Evolutionary conservation across 2,113 vertebrate species (phyloP), one percentile per base, ranked within the genome.

Genomic region (Phocoena sinus): DNA sequence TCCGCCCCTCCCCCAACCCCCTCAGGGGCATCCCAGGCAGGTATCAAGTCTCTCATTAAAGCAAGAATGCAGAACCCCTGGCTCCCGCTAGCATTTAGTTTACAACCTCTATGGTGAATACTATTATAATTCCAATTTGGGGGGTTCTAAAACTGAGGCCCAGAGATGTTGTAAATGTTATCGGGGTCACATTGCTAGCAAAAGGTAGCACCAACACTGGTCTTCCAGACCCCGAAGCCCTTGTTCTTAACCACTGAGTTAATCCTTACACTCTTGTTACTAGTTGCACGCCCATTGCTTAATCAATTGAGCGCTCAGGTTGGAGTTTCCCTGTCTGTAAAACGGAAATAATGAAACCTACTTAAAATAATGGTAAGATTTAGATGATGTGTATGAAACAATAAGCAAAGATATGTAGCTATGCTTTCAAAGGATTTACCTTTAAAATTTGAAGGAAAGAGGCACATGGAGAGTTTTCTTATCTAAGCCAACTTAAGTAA

Each of bases 401-500:
- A 41, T 13, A 65, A 28, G 25, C 56, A 84, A 44, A 38, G 65
- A 89, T 88, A 62, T 38, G 41, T 6, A 41, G 10, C 12, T 20
- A 1, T 38, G 6, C 26, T 88, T 80, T 89, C 56, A 85, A 88
- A 15, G 47, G 18, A 36, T 5, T 93, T 44, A 47, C 56, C 33
- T 36, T 83, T 80, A 41, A 58, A 6, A 38, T 83, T 9, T 33
- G 76, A 71, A 81, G 31, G n/a, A 91, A 96, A 81, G n/a, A 77
- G 63, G 3, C 44, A 70, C 4, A 15, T 23, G 68, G 53, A 53
- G 53, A 84, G 53, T 76, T 88, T 74, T 74, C 31, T 62, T 53
- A 33, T 28, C 83, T 70, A 88, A 74, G 60, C 18, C 10, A 89
- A 33, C 10, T 26, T 41, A 65, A 36, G n/a, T 79, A 56, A 89